Percentiles rank a stretch among this genome's conserved stretches.
phyloP scores from a whole-genome alignment of 2,888 invertebrate species.

The Bhutanitis thaidina region DNA sequence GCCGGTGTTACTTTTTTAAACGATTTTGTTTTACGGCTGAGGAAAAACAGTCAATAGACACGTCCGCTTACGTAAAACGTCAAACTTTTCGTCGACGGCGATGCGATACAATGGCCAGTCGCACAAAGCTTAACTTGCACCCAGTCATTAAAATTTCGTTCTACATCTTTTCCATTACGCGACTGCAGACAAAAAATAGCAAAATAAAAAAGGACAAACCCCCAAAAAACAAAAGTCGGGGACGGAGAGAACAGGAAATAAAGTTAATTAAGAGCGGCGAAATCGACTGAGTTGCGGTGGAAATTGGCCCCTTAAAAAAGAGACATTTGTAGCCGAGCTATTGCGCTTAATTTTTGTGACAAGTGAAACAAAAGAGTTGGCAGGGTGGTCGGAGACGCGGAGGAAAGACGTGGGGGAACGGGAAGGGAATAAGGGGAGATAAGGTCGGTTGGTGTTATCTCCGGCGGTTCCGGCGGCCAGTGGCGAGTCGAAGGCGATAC shows the following conservation, averaged over 20 bases:
- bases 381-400: constrained; percentile 48
- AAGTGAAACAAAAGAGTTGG: constrained; percentile 80
- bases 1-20: constrained; percentile 16
- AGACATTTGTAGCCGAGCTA: constrained; percentile 77
- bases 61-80: constrained; percentile 56
- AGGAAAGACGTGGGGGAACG: constrained; percentile 33
- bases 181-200: constrained; percentile 76
- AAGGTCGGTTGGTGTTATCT: constrained; percentile 70
- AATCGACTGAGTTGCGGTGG: constrained; percentile 79
- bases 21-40: constrained; percentile 45
- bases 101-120: constrained; percentile 58
- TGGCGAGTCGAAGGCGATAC: constrained; percentile 75
- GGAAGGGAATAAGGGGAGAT: constrained; percentile 52
- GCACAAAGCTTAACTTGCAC: constrained; percentile 73
- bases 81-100: constrained; percentile 55
- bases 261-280: constrained; percentile 80
- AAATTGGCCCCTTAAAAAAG: constrained; percentile 78
- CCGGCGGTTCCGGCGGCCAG: constrained; percentile 64
- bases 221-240: constrained; percentile 74
- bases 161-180: constrained; percentile 78
- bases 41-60: constrained; percentile 48
- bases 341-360: constrained; percentile 80
- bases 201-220: constrained; percentile 66
- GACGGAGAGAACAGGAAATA: constrained; percentile 77
- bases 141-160: constrained; percentile 78